A percentile compares a stretch with the other conserved stretches of the same genome.
These are phyloP conservation scores for Chrysemys picta DNA, from an alignment of 2,113 vertebrate genomes.

Conservation along the genomic window DNA sequence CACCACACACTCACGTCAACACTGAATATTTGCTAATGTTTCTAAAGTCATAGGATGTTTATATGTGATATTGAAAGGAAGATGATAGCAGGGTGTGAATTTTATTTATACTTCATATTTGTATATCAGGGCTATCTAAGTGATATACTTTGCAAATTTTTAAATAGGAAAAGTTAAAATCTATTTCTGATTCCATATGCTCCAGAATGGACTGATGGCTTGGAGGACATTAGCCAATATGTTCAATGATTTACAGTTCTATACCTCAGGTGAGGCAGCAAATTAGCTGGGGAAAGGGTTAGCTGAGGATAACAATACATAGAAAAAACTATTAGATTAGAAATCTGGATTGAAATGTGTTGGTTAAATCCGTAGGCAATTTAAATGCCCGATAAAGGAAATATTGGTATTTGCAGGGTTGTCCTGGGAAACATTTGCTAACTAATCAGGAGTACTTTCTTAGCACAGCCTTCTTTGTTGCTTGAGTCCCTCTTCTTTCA, in stretches of 20 bases:
- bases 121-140: slow-evolving; percentile 25
- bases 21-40: slow-evolving; percentile 41
- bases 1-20: slow-evolving; percentile 16
- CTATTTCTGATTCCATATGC: slow-evolving; percentile 34
- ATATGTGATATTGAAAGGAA: slow-evolving; percentile 38
- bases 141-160: background rate
- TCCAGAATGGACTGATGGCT: background rate
- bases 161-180: background rate
- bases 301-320: slow-evolving; percentile 35
- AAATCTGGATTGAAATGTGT: background rate
- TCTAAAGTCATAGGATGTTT: slow-evolving; percentile 37
- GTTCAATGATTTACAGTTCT: background rate
- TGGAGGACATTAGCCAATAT: slow-evolving; percentile 6
- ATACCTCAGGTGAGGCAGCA: background rate
- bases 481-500: background rate
- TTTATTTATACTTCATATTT: slow-evolving; percentile 55
- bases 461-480: background rate
- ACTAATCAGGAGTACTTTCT: background rate
- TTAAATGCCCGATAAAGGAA: background rate
- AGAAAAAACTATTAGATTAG: slow-evolving; percentile 11
- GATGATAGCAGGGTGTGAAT: slow-evolving; percentile 40
- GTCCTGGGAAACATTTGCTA: slow-evolving; percentile 5
- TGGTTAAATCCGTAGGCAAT: background rate
- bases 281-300: slow-evolving; percentile 14
- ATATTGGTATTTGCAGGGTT: background rate